Base-by-base conservation (phyloP, 1,140 invertebrate genomes). In the Brachionus plicatilis region DNA sequence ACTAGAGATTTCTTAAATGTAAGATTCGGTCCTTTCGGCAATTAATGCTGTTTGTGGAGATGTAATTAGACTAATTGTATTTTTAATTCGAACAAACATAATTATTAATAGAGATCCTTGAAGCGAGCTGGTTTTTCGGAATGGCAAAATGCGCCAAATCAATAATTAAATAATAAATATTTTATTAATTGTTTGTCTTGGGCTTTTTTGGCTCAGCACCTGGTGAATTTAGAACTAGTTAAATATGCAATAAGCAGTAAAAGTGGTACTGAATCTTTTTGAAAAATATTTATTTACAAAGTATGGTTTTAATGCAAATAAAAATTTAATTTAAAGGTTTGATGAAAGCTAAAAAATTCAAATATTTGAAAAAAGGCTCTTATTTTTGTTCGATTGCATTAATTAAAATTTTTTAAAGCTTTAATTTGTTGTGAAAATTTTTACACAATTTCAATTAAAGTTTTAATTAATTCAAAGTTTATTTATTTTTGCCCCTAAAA, bases 1-100 rank as follows among this genome's bases (percentile, higher is more conserved):
- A 72, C 68, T 72, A 43, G 68, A 72, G 68, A 43, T 20, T 72
- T 41, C 53, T 72, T 43, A n/a, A 68, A 43, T 43, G 33, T 72
- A 20, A n/a, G 41, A 72, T 20, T 27, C 9, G 17, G 11, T 24
- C 6, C 53, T 60, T 20, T 20, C 5, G 53, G 53, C 53, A 60
- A 60, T 60, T 60, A 60, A 60, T 20, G n/a, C 53, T 60, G 53
- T 60, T 60, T 60, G 2, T 17, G 20, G 29, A 68, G 11, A 68
- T 68, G 66, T 41, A 68, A 68, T 68, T 68, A 41, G 66, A 41
- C 33, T 68, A 60, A 60, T 60, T 60, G 7, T 60, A 24, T 60
- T 60, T 60, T 20, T 24, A 60, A 60, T 60, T 60, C 53, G 53
- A 20, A 20, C 20, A 20, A 60, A 60, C 53, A 20, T 60, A 60